These are phyloP conservation scores for Gouania willdenowi DNA, from an alignment of 2,797 vertebrate genomes.

Conservation along the genomic window DNA sequence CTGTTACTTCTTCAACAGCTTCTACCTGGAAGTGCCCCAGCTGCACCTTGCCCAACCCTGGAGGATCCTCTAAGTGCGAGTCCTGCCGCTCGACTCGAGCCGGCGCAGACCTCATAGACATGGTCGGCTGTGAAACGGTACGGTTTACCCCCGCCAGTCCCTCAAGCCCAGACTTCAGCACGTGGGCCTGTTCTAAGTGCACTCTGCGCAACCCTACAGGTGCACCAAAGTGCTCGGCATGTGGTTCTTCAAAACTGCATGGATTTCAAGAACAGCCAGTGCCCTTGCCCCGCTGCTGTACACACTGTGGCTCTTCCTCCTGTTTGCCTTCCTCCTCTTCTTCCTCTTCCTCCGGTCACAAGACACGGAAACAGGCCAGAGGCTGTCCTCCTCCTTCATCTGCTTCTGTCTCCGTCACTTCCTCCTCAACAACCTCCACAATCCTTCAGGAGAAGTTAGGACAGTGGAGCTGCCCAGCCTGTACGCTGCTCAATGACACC, in stretches of 20 bases:
- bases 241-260: constrained; percentile 90
- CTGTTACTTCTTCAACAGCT: constrained; percentile 26
- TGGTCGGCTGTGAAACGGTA: constrained; percentile 84
- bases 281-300: constrained; percentile 61
- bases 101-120: constrained; percentile 83
- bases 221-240: constrained; percentile 84
- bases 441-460: constrained; percentile 63
- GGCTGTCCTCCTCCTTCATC: constrained; percentile 67
- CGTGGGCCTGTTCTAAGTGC: constrained; percentile 94
- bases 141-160: constrained; percentile 91
- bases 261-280: constrained; percentile 85
- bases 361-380: constrained; percentile 73
- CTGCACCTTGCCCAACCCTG: constrained; percentile 74
- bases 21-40: constrained; percentile 82
- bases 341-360: constrained; percentile 56
- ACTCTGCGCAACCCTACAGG: constrained; percentile 88
- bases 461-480: constrained; percentile 93
- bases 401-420: constrained; percentile 24
- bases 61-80: constrained; percentile 71
- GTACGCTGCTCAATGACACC: constrained; percentile 87
- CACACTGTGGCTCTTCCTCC: constrained; percentile 69
- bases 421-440: constrained; percentile 44
- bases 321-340: constrained; percentile 56
- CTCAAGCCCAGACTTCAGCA: constrained; percentile 93
- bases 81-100: constrained; percentile 67